A percentile compares a stretch with the other conserved stretches of the same genome.
Conservation (phyloP, 2,888 invertebrate genomes). For the Drosophila gaucha region DNA sequence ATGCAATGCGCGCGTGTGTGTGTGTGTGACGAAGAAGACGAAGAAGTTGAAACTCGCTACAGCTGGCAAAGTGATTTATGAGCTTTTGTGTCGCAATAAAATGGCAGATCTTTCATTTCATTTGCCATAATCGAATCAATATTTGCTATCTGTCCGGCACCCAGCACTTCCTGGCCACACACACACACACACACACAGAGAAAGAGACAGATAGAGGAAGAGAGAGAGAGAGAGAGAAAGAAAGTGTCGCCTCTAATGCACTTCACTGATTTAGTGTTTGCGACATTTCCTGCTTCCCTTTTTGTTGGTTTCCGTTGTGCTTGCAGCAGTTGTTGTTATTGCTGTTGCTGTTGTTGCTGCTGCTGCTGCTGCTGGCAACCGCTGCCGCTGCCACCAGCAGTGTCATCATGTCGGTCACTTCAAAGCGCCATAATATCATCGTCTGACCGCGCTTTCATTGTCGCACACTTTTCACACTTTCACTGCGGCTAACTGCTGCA, state of each 20-base stretch:
- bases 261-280: conserved; percentile 77
- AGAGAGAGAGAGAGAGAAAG: background rate
- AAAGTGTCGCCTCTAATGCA: conserved; percentile 53
- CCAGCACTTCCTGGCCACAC: conserved; percentile 50
- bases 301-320: conserved; percentile 58
- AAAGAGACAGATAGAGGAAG: background rate
- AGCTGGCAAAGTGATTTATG: conserved; percentile 53
- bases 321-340: conserved; percentile 34
- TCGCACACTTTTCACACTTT: conserved; percentile 63
- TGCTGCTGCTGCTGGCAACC: conserved; percentile 23
- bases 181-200: conserved; percentile 5
- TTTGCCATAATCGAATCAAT: conserved; percentile 68
- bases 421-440: conserved; percentile 68
- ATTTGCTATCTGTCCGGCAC: conserved; percentile 56
- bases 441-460: conserved; percentile 69
- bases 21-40: conserved; percentile 21
- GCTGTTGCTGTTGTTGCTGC: conserved; percentile 14
- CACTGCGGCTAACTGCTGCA: conserved; percentile 46
- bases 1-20: background rate
- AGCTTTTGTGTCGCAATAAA: conserved; percentile 51
- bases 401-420: conserved; percentile 68
- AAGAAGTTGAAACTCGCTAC: conserved; percentile 21
- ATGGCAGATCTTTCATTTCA: conserved; percentile 51
- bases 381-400: conserved; percentile 43
- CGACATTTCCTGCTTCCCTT: conserved; percentile 75